Evolutionary conservation across 2,888 invertebrate genomes (phyloP).

Genomic region (Limnephilus auricula): DNA sequence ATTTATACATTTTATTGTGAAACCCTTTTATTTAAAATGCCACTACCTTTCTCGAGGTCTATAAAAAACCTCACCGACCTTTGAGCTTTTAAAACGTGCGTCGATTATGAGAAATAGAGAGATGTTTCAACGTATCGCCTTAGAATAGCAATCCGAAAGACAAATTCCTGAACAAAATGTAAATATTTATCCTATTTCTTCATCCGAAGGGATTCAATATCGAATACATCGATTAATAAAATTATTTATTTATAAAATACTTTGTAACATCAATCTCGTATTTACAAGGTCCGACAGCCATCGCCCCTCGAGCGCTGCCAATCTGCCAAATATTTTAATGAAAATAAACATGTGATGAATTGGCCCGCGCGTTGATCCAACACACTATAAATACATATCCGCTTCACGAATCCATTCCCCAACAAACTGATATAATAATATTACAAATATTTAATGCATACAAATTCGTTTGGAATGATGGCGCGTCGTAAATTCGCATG

Average conservation of each 20-base stretch:
- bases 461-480: not conserved
- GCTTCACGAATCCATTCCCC: not conserved
- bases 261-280: conserved; percentile 5
- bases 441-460: not conserved
- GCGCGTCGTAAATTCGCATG: not conserved
- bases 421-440: not conserved
- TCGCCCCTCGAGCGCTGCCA: not conserved
- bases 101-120: too few relatives aligned
- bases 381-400: conserved; percentile 6
- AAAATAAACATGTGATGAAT: conserved; percentile 1
- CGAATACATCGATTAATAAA: not conserved
- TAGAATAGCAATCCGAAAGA: not conserved
- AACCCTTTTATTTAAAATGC: not conserved
- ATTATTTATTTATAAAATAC: conserved; percentile 6
- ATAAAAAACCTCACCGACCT: not conserved
- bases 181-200: not conserved
- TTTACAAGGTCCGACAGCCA: conserved; percentile 1
- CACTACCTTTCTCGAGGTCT: not conserved
- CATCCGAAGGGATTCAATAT: not conserved
- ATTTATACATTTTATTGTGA: too few relatives aligned
- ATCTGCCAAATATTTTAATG: conserved; percentile 2
- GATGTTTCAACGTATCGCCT: too few relatives aligned
- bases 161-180: not conserved
- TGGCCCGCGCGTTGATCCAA: not conserved
- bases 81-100: not conserved